Percentiles rank a stretch among this genome's conserved stretches.
Evolutionary conservation across 2,888 invertebrate genomes (phyloP).

Genomic region (Latrodectus hesperus): DNA sequence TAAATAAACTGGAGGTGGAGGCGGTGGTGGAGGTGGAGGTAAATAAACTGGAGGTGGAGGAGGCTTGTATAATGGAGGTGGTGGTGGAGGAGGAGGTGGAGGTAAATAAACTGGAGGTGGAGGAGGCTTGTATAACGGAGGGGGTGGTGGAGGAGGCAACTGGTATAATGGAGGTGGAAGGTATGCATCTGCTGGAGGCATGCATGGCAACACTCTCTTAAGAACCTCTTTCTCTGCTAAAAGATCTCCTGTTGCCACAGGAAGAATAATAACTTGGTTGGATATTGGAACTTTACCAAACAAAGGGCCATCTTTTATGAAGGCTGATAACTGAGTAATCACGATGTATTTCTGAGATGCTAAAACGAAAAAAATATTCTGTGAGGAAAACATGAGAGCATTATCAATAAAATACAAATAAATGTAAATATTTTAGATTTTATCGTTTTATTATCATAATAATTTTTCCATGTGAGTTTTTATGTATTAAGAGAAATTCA

Average conservation of each 20-base stretch:
- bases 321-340: background rate
- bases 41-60: too few species aligned
- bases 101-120: too few species aligned
- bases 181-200: slow-evolving; percentile 4
- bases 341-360: background rate
- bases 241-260: background rate
- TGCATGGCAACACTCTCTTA: background rate
- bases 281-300: background rate
- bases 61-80: too few species aligned
- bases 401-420: background rate
- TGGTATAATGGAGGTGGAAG: slow-evolving; percentile 4
- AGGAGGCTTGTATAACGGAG: too few species aligned
- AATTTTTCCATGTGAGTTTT: too few species aligned
- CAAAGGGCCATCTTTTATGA: background rate
- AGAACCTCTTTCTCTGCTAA: background rate
- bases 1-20: too few species aligned
- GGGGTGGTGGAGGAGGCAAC: too few species aligned
- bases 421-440: too few species aligned
- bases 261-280: background rate
- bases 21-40: too few species aligned
- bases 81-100: too few species aligned
- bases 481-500: too few species aligned
- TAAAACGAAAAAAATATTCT: background rate
- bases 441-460: too few species aligned
- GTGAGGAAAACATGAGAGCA: background rate